These are phyloP conservation scores for Nemurella pictetii DNA, from an alignment of 2,888 invertebrate species.

Conservation along the genomic window DNA sequence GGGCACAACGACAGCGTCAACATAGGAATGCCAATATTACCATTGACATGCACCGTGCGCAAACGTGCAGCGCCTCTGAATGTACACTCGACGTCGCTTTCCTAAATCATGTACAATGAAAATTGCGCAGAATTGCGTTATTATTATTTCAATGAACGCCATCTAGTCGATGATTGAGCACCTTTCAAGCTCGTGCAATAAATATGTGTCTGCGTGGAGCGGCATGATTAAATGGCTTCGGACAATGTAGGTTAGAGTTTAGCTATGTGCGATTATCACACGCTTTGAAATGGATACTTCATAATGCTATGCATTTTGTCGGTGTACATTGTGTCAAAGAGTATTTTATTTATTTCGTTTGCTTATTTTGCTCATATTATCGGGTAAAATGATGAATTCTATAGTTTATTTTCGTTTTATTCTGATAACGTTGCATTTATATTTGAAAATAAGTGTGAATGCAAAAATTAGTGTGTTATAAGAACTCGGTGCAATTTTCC, in stretches of 20 bases:
- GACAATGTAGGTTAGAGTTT: constrained; percentile 8
- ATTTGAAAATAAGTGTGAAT: too few relatives aligned
- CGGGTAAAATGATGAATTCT: background rate
- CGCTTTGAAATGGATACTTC: background rate
- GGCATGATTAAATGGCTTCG: background rate
- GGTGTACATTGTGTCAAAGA: background rate
- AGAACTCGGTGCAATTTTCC: too few relatives aligned
- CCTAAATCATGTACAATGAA: background rate
- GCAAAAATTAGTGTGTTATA: too few relatives aligned
- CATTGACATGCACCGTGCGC: background rate
- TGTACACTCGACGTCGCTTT: background rate
- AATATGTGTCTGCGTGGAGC: background rate
- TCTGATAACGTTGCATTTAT: too few relatives aligned
- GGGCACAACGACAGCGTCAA: background rate
- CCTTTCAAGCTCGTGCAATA: background rate
- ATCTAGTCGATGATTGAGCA: constrained; percentile 1
- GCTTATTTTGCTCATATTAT: too few relatives aligned
- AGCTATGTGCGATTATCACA: background rate
- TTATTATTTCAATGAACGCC: constrained; percentile 9
- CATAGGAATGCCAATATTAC: constrained; percentile 12
- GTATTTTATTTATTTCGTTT: background rate
- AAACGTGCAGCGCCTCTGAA: background rate
- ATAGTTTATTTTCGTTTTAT: too few relatives aligned
- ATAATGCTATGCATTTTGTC: background rate
- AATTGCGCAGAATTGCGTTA: constrained; percentile 4